Evolutionary conservation across 2,113 vertebrate species (phyloP).

Genomic region (Panthera leo): DNA sequence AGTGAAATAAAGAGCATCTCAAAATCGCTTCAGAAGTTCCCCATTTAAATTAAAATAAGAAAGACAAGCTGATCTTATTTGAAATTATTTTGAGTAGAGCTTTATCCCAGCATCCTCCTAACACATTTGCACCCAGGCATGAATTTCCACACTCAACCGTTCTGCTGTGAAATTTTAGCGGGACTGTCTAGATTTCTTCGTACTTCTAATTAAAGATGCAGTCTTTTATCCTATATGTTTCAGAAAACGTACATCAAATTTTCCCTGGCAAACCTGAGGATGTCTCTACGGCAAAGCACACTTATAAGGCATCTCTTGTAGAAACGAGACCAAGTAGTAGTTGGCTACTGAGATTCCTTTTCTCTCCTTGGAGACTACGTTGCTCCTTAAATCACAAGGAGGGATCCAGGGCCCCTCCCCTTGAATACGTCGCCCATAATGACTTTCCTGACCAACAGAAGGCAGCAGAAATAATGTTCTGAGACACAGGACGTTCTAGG

Average conservation of each 20-base stretch:
- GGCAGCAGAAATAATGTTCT: neutral
- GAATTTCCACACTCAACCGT: neutral
- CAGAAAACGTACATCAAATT: neutral
- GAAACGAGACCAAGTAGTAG: neutral
- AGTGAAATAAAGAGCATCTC: slow-evolving; percentile 15
- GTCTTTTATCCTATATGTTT: neutral
- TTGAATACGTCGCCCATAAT: neutral
- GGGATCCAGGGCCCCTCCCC: neutral
- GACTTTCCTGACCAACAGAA: neutral
- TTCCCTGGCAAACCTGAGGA: neutral
- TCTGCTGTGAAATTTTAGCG: neutral
- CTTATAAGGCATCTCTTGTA: neutral
- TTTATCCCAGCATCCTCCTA: neutral
- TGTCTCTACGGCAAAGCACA: neutral
- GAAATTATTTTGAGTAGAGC: neutral
- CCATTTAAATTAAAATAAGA: slow-evolving; percentile 9
- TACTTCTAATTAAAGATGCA: neutral
- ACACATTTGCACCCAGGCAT: neutral
- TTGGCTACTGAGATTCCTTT: neutral
- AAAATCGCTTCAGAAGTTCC: neutral
- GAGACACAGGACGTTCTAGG: neutral
- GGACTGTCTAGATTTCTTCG: neutral
- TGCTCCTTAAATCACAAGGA: neutral
- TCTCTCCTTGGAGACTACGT: neutral
- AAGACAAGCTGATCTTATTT: neutral